A percentile compares a stretch with the other conserved stretches of the same genome.
These are phyloP conservation scores for Gryllus bimaculatus DNA, from an alignment of 1,140 invertebrate genomes.

Conservation along the genomic window DNA sequence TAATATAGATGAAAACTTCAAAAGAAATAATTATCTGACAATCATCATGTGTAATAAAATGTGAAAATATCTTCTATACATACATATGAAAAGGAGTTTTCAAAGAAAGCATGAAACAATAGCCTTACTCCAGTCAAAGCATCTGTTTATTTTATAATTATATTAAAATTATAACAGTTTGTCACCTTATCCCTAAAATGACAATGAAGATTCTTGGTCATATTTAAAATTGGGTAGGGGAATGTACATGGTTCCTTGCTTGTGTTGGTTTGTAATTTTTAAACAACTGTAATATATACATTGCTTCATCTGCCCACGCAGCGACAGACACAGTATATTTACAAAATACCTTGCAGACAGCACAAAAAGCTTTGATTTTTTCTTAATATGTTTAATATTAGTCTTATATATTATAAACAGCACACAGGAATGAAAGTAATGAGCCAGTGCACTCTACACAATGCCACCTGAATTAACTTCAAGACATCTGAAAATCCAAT, in stretches of 20 bases:
- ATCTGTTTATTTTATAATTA: not conserved
- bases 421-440: not conserved
- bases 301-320: not conserved
- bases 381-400: not conserved
- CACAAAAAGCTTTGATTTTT: not conserved
- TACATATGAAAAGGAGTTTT: not conserved
- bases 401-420: not conserved
- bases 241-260: not conserved
- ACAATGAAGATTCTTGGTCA: not conserved
- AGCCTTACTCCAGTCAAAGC: not conserved
- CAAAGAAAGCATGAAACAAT: not conserved
- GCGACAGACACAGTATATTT: not conserved
- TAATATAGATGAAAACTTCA: no score
- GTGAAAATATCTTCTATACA: not conserved
- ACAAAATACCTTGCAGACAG: not conserved
- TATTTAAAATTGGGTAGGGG: not conserved
- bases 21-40: no score
- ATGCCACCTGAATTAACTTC: no score
- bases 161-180: constrained; percentile 6
- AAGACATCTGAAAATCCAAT: no score
- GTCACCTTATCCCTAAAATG: constrained; percentile 4
- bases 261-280: not conserved
- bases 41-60: no score
- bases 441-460: not conserved
- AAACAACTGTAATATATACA: constrained; percentile 2